Conservation (phyloP, 1,140 invertebrate species). For the Drosophila pseudoananassae region DNA sequence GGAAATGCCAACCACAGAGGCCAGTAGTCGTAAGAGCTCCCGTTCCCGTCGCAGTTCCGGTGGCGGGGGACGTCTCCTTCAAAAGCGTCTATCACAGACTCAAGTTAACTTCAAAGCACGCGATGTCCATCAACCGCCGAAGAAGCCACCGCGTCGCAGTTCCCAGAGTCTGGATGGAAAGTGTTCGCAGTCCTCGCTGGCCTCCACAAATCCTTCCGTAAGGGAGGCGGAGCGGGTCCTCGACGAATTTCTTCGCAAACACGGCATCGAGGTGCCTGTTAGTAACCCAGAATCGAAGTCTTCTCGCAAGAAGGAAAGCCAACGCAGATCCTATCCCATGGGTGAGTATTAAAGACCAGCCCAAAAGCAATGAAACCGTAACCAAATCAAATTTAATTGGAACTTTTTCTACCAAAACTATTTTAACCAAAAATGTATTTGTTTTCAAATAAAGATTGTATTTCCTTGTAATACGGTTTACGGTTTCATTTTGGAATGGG, state of each 20-base stretch:
- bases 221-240: conserved; percentile 70
- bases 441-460: conserved; percentile 23
- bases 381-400: conserved; percentile 15
- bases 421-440: conserved; percentile 25
- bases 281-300: not conserved
- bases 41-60: conserved; percentile 50
- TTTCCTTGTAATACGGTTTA: conserved; percentile 6
- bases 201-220: conserved; percentile 71
- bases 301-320: conserved; percentile 39
- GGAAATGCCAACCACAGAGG: conserved; percentile 12
- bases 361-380: conserved; percentile 38
- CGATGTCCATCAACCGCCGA: conserved; percentile 53
- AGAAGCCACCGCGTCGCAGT: conserved; percentile 71
- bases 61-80: conserved; percentile 56
- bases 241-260: conserved; percentile 68
- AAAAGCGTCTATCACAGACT: conserved; percentile 63
- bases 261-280: conserved; percentile 51
- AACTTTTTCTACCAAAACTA: conserved; percentile 4
- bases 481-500: conserved; percentile 12
- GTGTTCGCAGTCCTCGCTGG: conserved; percentile 48
- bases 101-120: conserved; percentile 61
- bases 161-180: conserved; percentile 63
- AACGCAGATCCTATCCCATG: conserved; percentile 69
- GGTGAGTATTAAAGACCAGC: conserved; percentile 50
- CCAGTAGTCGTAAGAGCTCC: conserved; percentile 9